Base-by-base conservation (phyloP, 2,113 vertebrate species). In the Nothobranchius furzeri region DNA sequence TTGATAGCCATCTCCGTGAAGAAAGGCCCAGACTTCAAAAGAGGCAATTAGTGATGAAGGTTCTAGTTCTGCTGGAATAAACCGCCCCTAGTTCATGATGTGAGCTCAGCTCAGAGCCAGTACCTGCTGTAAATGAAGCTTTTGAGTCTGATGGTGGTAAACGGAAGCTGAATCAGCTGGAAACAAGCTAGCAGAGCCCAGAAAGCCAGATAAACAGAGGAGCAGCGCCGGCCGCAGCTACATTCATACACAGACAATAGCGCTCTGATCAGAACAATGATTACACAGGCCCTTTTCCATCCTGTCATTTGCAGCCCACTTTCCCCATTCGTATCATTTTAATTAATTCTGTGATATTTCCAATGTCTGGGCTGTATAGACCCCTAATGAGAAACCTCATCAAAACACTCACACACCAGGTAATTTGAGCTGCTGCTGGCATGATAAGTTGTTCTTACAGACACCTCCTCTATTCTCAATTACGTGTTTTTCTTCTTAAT, bases 301-400 rank as follows among this genome's bases (percentile, higher is more conserved):
- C 81, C 84, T 79, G 86, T 83, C 78, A 71, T 73, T 82, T 84
- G 84, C 84, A 74, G 84, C 81, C 81, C 83, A 87, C 83, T 83
- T 86, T 90, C 87, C 79, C 85, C 66, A 78, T 88, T 90, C 88
- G 86, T 90, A 90, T 92, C 85, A 92, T 92, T 92, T 91, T 90
- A 90, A 93, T 92, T 92, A 91, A 91, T 92, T 88, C 85, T 83
- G 87, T 88, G 86, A 92, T 92, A 91, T 92, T 92, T 91, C 87
- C 83, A 83, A 81, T 90, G 89, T 85, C 85, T 79, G 75, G 71
- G 81, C 84, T 92, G 84, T 89, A 92, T 88, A 86, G 82, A 85
- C 70, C 85, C 81, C 78, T 92, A 92, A 93, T 92, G 91, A 93
- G 87, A 92, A 91, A 88, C 77, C 86, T 88, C 88, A 90, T 93